phyloP scores from a whole-genome alignment of 2,797 vertebrate genomes.

The Euthynnus affinis region DNA sequence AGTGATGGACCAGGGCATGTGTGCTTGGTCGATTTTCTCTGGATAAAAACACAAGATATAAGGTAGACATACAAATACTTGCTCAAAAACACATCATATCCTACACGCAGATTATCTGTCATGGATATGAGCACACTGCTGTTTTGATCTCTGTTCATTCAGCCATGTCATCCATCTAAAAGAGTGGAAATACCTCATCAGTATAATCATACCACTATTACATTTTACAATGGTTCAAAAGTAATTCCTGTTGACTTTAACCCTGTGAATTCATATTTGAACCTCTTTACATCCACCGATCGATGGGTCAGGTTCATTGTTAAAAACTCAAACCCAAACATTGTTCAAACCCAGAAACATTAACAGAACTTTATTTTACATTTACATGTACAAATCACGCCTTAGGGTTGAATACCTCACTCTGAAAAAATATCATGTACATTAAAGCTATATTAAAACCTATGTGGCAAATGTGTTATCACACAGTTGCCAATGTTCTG shows the following conservation, averaged over 20 bases:
- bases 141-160: slow-evolving; percentile 13
- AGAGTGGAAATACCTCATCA: background rate
- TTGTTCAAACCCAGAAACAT: no score
- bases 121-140: slow-evolving; percentile 23
- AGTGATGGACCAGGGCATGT: background rate
- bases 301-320: no score
- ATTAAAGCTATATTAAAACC: background rate
- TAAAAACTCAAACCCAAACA: no score
- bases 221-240: background rate
- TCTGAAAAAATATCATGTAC: no score
- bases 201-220: background rate
- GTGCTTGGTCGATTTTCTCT: background rate
- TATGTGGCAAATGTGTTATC: no score
- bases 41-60: background rate
- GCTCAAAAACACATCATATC: background rate
- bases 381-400: no score
- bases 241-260: no score
- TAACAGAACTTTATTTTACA: no score
- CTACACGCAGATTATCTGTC: background rate
- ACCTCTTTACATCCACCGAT: no score
- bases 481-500: no score
- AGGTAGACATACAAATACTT: background rate
- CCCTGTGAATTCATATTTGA: no score
- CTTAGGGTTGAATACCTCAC: no score
- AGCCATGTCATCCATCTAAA: background rate